Evolutionary conservation across 2,113 vertebrate genomes (phyloP).

Genomic region (Blennius ocellaris): DNA sequence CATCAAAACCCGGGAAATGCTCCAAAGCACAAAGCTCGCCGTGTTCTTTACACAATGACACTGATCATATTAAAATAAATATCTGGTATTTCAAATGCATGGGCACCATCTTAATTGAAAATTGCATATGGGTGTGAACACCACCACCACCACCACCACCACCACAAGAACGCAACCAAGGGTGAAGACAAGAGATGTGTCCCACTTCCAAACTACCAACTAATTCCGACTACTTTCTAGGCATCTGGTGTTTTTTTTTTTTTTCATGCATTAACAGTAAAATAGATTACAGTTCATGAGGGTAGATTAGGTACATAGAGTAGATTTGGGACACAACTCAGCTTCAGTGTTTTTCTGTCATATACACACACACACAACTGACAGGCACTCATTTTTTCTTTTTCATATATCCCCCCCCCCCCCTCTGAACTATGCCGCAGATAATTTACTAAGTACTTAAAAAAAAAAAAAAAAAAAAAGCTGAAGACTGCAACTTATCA

Average conservation of each 20-base stretch:
- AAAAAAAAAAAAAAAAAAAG: not conserved
- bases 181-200: conserved; percentile 19
- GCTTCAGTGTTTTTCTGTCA: conserved; percentile 42
- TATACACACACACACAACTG: conserved; percentile 41
- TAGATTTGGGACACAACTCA: conserved; percentile 37
- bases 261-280: not conserved
- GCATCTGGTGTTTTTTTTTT: conserved; percentile 16
- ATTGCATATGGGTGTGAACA: conserved; percentile 75
- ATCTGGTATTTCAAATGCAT: conserved; percentile 84
- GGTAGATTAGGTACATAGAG: not conserved
- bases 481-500: conserved; percentile 17
- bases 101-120: conserved; percentile 89
- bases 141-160: conserved; percentile 43
- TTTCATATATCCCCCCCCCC: no score
- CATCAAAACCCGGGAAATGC: conserved; percentile 50
- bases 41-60: conserved; percentile 85
- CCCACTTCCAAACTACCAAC: conserved; percentile 19
- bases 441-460: conserved; percentile 72
- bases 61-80: conserved; percentile 93
- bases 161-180: conserved; percentile 48
- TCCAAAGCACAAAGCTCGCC: conserved; percentile 71
- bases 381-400: conserved; percentile 20
- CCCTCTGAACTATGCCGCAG: conserved; percentile 57
- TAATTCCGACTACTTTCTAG: not conserved
- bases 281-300: not conserved